Conservation (phyloP, 2,113 vertebrate species). For the Cyprinodon variegatus region DNA sequence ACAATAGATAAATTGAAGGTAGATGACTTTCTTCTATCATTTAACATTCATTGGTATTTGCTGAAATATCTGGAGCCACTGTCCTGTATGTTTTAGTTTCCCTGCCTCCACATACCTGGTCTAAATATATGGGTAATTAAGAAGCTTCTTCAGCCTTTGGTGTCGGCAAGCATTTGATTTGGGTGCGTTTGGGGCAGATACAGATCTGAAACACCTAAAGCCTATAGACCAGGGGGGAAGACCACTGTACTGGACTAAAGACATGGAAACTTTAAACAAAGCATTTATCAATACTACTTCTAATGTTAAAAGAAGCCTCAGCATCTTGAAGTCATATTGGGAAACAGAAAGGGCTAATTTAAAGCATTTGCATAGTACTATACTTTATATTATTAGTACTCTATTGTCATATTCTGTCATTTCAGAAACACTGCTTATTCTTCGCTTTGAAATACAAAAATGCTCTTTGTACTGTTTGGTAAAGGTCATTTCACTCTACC, state of each 20-base stretch:
- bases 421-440: slow-evolving; percentile 8
- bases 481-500: slow-evolving; percentile 19
- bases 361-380: not conserved
- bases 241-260: not conserved
- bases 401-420: not conserved
- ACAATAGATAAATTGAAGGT: not conserved
- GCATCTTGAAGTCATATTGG: not conserved
- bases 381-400: slow-evolving; percentile 34
- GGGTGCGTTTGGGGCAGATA: no score
- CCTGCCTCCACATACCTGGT: no score
- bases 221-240: no score
- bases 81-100: no score
- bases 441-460: slow-evolving; percentile 19
- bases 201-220: no score
- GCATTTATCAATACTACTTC: not conserved
- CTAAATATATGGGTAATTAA: no score
- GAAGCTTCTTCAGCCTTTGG: no score
- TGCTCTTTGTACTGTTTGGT: slow-evolving; percentile 11
- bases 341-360: not conserved
- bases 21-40: not conserved
- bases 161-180: no score
- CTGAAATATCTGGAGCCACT: no score
- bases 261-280: not conserved
- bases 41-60: not conserved
- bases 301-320: not conserved